Base-by-base conservation (phyloP, 2,888 invertebrate species). In the Tipula helvola region DNA sequence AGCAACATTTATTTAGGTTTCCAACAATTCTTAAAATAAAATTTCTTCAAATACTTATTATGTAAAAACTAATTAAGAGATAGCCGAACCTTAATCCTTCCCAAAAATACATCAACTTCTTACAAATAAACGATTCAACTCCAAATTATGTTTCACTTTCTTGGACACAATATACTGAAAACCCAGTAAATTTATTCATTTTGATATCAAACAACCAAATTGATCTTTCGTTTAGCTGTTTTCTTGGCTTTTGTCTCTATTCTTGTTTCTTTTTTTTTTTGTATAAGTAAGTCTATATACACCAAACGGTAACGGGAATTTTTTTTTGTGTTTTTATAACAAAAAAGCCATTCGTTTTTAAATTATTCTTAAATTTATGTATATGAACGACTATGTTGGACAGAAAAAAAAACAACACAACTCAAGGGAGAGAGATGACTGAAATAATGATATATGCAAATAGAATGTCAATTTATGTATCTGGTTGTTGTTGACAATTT, bases 391-490 rank as follows among this genome's bases (percentile, higher is more conserved):
- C 8, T 71, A 52, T 52, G 7, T 52, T 18, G 16, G 10, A 0
- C 28, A 28, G 28, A 28, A 28, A 3, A 8, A 71, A 28, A 71
- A 71, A 28, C 28, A 71, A 71, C 10, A 0, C 71, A 71, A 71
- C 28, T 28, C 28, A 28, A 28, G 2, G 28, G 28, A 28, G 28
- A 28, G 71, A 71, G 71, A 71, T 28, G 28, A 12, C 71, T 28
- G 71, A 71, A 52, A 52, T 71, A 28, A 71, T 28, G 28, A 28
- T 28, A 28, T 71, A 71, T 71, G 71, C 71, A 71, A 71, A 71
- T 71, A 71, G 71, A 71, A 71, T 71, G 71, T 71, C 71, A 71
- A 71, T 71, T 71, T 71, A 71, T 71, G 71, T 71, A 71, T 71
- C 28, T 71, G 71, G 71, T 71, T 71, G 71, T 71, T 71, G 71